phyloP scores from a whole-genome alignment of 2,888 invertebrate species.

The Drosophila sordidapex region DNA sequence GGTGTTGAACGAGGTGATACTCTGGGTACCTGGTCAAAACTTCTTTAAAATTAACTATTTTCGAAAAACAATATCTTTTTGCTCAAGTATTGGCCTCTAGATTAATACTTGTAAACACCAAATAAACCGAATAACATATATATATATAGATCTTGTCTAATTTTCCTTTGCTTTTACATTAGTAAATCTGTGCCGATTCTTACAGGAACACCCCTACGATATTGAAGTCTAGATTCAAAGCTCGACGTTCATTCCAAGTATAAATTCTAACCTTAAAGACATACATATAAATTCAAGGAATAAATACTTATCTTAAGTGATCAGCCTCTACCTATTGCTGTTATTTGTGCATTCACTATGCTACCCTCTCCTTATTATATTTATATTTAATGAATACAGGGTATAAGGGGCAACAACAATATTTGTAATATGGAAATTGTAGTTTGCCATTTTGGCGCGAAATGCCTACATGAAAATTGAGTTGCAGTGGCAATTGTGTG shows the following conservation, averaged over 20 bases:
- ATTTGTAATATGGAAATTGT: slow-evolving; percentile 70
- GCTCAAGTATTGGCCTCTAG: neutral
- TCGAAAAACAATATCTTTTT: neutral
- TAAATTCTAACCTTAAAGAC: neutral
- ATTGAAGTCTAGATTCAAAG: neutral
- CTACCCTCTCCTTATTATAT: neutral
- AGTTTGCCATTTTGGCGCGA: slow-evolving; percentile 73
- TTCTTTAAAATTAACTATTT: neutral
- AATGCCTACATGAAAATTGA: slow-evolving; percentile 68
- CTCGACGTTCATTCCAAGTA: neutral
- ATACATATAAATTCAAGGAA: neutral
- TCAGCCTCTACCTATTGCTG: neutral
- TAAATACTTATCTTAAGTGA: accelerated
- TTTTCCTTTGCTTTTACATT: neutral
- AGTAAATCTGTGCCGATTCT: neutral
- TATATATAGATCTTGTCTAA: neutral
- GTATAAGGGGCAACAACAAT: slow-evolving; percentile 12
- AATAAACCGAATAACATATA: neutral
- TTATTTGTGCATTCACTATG: neutral
- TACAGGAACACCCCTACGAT: too few species aligned
- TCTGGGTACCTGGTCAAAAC: neutral
- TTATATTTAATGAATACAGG: neutral
- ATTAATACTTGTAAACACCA: neutral
- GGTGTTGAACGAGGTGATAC: neutral
- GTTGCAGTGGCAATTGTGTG: slow-evolving; percentile 29